Conservation (phyloP, 2,888 invertebrate species). For the Clunio marinus region DNA sequence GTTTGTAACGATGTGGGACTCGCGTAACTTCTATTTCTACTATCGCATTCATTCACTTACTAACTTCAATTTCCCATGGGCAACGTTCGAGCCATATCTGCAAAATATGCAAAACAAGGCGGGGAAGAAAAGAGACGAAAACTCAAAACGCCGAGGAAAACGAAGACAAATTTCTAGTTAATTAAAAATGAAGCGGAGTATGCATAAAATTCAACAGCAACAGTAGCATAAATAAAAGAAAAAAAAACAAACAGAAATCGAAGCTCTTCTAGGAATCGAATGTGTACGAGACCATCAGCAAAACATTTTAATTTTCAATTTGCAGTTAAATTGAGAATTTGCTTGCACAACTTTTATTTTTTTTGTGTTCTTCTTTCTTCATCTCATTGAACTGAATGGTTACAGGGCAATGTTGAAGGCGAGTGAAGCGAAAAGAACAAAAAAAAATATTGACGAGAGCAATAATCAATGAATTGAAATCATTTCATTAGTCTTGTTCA, state of each 20-base stretch:
- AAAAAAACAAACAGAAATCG: background rate
- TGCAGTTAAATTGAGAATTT: conserved; percentile 34
- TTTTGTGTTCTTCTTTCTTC: background rate
- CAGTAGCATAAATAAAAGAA: too few species aligned
- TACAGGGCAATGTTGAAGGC: background rate
- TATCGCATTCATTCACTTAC: background rate
- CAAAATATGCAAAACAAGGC: conserved; percentile 4
- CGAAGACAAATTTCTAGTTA: conserved; percentile 31
- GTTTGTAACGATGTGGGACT: too few species aligned
- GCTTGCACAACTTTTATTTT: background rate
- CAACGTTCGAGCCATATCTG: background rate
- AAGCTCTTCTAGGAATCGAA: conserved; percentile 25
- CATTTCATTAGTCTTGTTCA: conserved; percentile 32
- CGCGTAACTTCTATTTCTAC: too few species aligned
- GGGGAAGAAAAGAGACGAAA: background rate
- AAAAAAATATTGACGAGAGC: conserved; percentile 11
- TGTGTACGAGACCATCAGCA: conserved; percentile 2
- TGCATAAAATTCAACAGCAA: conserved; percentile 18
- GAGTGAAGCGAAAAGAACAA: background rate
- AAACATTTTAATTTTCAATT: conserved; percentile 39
- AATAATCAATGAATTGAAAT: conserved; percentile 38
- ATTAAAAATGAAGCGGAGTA: conserved; percentile 31
- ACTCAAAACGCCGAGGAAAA: conserved; percentile 6
- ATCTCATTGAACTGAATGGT: background rate
- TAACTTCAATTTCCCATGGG: background rate